Conservation (phyloP, 2,888 invertebrate species). For the Hyalella azteca region DNA sequence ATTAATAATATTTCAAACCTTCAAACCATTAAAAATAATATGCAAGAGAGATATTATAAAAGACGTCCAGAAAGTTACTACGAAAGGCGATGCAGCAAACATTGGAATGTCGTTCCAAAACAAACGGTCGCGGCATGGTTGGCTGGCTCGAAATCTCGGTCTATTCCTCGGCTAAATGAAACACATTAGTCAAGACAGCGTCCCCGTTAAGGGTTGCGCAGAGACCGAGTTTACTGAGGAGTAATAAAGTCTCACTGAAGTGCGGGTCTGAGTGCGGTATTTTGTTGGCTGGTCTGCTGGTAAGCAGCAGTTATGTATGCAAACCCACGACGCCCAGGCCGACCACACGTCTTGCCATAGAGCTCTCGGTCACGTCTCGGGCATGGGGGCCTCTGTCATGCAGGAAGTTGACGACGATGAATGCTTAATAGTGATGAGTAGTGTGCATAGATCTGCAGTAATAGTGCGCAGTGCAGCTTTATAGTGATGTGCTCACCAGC, state of each 20-base stretch:
- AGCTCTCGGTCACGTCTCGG: slow-evolving; percentile 12
- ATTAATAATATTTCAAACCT: too few species aligned
- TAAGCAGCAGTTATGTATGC: slow-evolving; percentile 21
- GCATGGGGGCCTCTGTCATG: too few species aligned
- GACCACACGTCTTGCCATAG: not conserved
- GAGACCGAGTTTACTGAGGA: slow-evolving; percentile 14
- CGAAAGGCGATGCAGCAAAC: not conserved
- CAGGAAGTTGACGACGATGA: too few species aligned
- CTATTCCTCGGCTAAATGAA: slow-evolving; percentile 34
- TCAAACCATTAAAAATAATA: too few species aligned
- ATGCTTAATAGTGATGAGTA: too few species aligned
- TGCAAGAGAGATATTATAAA: too few species aligned
- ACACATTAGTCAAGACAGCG: slow-evolving; percentile 21
- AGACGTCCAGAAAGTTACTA: not conserved
- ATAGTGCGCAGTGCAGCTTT: too few species aligned
- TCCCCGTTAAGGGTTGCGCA: slow-evolving; percentile 13
- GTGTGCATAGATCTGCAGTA: too few species aligned
- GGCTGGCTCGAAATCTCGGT: slow-evolving; percentile 32
- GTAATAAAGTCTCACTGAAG: slow-evolving; percentile 28
- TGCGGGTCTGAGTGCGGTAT: slow-evolving; percentile 28
- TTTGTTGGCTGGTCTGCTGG: not conserved
- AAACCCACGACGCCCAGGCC: slow-evolving; percentile 22
- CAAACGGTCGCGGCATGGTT: not conserved
- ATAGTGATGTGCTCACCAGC: too few species aligned
- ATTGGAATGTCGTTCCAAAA: not conserved